These are phyloP conservation scores for Peromyscus attwateri DNA, from an alignment of 2,797 vertebrate genomes.

Conservation along the genomic window DNA sequence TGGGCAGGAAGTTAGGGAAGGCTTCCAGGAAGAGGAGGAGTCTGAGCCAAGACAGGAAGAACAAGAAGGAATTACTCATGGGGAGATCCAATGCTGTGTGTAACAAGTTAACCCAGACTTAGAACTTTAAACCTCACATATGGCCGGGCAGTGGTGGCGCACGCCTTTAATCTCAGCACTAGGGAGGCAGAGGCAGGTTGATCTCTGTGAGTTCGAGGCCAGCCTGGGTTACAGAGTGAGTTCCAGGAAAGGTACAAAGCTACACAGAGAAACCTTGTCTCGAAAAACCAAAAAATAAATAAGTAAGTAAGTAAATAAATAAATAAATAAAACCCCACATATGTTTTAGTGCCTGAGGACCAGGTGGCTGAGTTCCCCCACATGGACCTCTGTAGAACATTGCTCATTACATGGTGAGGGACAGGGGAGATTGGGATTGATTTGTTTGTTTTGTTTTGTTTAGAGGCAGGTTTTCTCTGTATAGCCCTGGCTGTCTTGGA, in stretches of 20 bases:
- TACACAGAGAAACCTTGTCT: too few species aligned
- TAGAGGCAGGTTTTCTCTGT: neutral
- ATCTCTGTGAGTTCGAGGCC: too few species aligned
- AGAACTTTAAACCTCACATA: neutral
- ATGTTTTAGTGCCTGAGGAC: neutral
- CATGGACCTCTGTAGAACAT: neutral
- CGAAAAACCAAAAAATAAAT: too few species aligned
- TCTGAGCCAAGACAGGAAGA: neutral
- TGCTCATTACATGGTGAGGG: neutral
- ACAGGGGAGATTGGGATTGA: neutral
- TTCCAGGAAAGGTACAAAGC: too few species aligned
- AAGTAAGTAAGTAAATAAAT: too few species aligned
- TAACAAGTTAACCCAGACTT: neutral
- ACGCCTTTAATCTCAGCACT: too few species aligned
- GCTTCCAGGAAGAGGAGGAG: neutral
- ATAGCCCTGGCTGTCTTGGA: neutral
- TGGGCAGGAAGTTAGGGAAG: neutral
- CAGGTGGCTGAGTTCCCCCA: neutral
- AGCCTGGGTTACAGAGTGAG: too few species aligned
- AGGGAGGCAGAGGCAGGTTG: too few species aligned
- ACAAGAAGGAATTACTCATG: neutral
- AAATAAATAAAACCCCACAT: neutral
- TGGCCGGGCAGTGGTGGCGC: too few species aligned
- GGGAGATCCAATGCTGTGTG: neutral
- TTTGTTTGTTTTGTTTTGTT: neutral